Evolutionary conservation across 30 jellyfish, hydroid and myxozoan species (phyloP).

Genomic region (Chrysaora quinquecirrha): DNA sequence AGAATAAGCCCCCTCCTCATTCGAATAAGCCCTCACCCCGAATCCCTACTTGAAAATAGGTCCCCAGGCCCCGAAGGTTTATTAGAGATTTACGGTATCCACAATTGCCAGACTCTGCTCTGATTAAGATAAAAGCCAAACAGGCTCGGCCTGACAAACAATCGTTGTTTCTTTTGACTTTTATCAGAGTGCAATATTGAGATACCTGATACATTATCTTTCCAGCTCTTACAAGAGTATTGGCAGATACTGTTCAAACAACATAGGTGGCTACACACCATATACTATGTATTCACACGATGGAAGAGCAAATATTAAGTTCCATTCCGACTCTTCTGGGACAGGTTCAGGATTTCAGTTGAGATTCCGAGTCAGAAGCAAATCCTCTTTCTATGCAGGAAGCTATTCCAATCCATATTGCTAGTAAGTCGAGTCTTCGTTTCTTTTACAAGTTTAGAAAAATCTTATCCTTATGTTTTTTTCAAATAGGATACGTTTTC

Average conservation of each 20-base stretch:
- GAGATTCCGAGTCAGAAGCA: slow-evolving; percentile 22
- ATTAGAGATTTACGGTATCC: too few relatives aligned
- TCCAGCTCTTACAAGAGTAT: slow-evolving; percentile 29
- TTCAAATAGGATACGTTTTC: too few relatives aligned
- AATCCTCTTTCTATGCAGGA: neutral
- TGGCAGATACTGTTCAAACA: slow-evolving; percentile 49
- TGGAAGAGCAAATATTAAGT: slow-evolving; percentile 25
- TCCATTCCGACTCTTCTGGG: slow-evolving; percentile 10
- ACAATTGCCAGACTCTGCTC: too few relatives aligned
- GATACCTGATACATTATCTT: neutral
- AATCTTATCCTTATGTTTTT: neutral
- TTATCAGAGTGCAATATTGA: neutral
- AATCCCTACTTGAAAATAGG: too few relatives aligned
- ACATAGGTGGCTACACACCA: slow-evolving; percentile 2
- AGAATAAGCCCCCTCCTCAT: too few relatives aligned
- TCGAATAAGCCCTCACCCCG: too few relatives aligned
- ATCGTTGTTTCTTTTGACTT: too few relatives aligned
- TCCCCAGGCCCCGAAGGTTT: too few relatives aligned
- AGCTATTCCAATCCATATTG: neutral
- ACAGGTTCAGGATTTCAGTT: slow-evolving; percentile 1
- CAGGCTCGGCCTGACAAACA: too few relatives aligned
- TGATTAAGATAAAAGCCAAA: too few relatives aligned
- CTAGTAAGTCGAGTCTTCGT: slow-evolving; percentile 54
- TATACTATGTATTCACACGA: slow-evolving; percentile 36
- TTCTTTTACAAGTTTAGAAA: neutral